phyloP scores from a whole-genome alignment of 2,888 invertebrate genomes.

The Nomada hirtipes region DNA sequence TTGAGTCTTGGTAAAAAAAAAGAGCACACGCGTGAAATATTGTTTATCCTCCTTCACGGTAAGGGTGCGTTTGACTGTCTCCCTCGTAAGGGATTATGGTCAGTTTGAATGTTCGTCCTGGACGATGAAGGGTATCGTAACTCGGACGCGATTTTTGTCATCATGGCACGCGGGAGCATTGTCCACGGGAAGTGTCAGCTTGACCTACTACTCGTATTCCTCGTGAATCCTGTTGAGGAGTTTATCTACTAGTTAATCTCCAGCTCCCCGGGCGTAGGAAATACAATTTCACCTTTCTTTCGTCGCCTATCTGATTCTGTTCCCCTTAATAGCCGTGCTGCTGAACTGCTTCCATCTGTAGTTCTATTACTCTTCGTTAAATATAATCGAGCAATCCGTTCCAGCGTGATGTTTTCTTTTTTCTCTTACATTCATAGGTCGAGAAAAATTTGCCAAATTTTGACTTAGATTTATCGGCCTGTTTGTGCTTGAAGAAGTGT shows the following conservation, averaged over 20 bases:
- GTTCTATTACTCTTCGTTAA: neutral
- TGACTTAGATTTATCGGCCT: no score
- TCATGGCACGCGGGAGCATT: constrained; percentile 14
- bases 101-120: constrained; percentile 1
- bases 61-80: no score
- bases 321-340: neutral
- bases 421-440: no score
- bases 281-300: constrained; percentile 8
- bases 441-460: no score
- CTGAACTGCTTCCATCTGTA: neutral
- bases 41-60: no score
- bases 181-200: constrained; percentile 20
- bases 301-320: neutral
- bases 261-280: neutral
- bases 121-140: constrained; percentile 4
- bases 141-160: neutral
- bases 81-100: neutral
- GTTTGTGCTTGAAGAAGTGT: no score
- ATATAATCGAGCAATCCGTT: neutral
- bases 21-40: neutral
- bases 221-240: neutral
- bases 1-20: neutral
- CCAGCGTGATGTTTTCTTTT: no score
- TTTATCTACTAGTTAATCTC: constrained; percentile 4
- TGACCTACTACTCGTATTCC: neutral